Percentiles rank a stretch among this genome's conserved stretches.
phyloP scores from a whole-genome alignment of 2,888 invertebrate species.

The Tyria jacobaeae region DNA sequence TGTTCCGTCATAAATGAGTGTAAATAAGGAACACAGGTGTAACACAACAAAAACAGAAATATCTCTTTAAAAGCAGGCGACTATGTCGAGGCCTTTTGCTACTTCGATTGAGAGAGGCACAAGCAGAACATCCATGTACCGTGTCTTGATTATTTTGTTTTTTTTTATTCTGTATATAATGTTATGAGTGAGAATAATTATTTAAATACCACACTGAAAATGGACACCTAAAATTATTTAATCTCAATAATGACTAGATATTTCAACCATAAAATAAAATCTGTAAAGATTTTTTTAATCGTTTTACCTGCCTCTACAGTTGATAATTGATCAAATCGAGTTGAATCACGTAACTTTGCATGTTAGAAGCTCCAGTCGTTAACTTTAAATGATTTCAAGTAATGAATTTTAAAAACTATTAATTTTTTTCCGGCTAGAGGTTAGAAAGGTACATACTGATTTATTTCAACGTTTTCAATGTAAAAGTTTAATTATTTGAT shows the following conservation, averaged over 20 bases:
- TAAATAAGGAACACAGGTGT: background rate
- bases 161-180: too few relatives aligned
- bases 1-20: background rate
- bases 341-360: slow-evolving; percentile 35
- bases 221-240: background rate
- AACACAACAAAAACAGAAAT: background rate
- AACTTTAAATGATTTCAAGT: slow-evolving; percentile 24
- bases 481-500: slow-evolving; percentile 38
- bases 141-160: background rate
- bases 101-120: background rate
- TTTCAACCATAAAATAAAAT: background rate
- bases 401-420: slow-evolving; percentile 50
- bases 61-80: background rate
- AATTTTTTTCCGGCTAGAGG: slow-evolving; percentile 32
- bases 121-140: background rate
- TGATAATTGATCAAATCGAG: slow-evolving; percentile 50
- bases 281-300: background rate
- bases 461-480: slow-evolving; percentile 35
- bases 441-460: slow-evolving; percentile 33
- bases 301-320: slow-evolving; percentile 15
- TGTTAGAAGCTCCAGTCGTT: slow-evolving; percentile 20
- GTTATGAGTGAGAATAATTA: too few relatives aligned
- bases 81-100: background rate
- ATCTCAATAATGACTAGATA: background rate
- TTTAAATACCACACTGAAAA: too few relatives aligned